Conservation (phyloP, 2,797 vertebrate genomes). For the Lagorchestes hirsutus region DNA sequence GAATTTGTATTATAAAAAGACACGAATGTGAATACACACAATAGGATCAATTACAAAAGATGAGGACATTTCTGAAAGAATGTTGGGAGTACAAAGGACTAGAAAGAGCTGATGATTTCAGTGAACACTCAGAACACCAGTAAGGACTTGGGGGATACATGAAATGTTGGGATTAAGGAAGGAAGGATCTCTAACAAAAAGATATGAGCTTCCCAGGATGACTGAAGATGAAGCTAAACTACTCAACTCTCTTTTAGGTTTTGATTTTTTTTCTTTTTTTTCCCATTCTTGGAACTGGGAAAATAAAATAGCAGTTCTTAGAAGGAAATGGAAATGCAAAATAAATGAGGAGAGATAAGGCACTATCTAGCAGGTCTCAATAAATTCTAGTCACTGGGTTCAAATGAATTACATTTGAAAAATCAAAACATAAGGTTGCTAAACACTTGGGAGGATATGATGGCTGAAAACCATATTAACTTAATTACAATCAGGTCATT, state of each 20-base stretch:
- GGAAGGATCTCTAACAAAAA: not conserved
- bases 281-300: not conserved
- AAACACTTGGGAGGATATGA: not conserved
- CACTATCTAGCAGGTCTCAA: not conserved
- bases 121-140: not conserved
- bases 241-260: not conserved
- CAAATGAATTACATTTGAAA: not conserved
- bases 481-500: not conserved
- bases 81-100: not conserved
- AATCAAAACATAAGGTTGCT: not conserved
- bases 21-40: not conserved
- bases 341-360: not conserved
- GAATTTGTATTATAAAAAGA: not conserved
- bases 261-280: not conserved
- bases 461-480: not conserved
- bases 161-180: not conserved
- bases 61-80: not conserved
- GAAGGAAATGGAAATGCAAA: not conserved
- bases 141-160: fast-evolving
- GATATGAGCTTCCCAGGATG: not conserved
- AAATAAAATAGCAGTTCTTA: not conserved
- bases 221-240: not conserved
- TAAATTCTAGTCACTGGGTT: not conserved
- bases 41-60: not conserved
- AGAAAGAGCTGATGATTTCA: not conserved